A percentile compares a stretch with the other conserved stretches of the same genome.
Conservation (phyloP, 2,797 vertebrate genomes). For the Phaenicophaeus curvirostris region DNA sequence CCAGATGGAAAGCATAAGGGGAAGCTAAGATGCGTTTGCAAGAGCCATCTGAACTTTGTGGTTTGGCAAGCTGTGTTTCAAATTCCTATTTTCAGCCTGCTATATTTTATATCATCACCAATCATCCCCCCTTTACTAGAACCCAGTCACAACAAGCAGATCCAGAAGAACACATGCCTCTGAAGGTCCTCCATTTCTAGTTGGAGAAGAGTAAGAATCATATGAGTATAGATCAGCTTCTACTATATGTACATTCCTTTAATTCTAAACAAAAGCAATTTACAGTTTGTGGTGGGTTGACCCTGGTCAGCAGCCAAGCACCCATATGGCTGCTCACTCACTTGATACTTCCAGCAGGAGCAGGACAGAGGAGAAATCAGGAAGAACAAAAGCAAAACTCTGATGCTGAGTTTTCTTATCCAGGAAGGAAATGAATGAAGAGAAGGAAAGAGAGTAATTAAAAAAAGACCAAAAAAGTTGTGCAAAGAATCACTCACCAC, state of each 20-base stretch:
- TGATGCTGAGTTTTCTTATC: neutral
- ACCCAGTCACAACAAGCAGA: neutral
- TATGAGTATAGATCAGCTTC: neutral
- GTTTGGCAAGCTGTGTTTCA: neutral
- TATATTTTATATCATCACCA: neutral
- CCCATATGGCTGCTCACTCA: neutral
- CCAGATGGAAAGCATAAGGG: neutral
- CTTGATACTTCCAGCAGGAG: neutral
- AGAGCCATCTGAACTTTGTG: neutral
- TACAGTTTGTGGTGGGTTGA: neutral
- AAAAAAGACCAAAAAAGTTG: too few species aligned
- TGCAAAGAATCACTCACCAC: neutral
- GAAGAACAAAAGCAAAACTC: neutral
- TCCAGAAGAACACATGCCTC: neutral
- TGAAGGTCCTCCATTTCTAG: neutral
- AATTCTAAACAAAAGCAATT: neutral
- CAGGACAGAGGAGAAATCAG: neutral
- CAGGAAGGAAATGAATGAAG: too few species aligned
- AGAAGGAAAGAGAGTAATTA: neutral
- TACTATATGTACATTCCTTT: neutral
- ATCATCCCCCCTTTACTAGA: neutral
- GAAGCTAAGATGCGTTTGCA: neutral
- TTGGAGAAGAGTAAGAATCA: neutral
- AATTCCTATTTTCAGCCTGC: neutral
- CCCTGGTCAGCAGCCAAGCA: neutral